Evolutionary conservation across 2,888 invertebrate species (phyloP).

Genomic region (Chydorus sphaericus): DNA sequence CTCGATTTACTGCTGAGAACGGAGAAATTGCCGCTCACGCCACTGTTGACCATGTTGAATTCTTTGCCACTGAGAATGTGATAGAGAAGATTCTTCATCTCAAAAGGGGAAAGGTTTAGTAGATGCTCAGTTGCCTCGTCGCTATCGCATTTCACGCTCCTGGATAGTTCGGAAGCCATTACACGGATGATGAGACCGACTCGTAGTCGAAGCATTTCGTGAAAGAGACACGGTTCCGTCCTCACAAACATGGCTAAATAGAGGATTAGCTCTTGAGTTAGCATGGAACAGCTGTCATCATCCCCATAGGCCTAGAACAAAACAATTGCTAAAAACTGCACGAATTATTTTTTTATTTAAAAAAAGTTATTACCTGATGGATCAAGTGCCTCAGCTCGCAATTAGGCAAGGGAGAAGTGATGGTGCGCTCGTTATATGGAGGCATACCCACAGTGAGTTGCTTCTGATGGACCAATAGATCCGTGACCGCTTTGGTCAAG

Average conservation of each 20-base stretch:
- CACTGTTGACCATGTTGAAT: constrained; percentile 73
- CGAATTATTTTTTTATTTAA: too few species aligned
- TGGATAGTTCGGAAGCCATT: constrained; percentile 92
- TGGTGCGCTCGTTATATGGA: constrained; percentile 84
- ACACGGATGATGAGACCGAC: constrained; percentile 94
- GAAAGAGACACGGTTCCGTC: constrained; percentile 91
- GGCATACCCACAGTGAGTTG: constrained; percentile 98
- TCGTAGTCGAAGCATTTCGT: constrained; percentile 88
- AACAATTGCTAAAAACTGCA: background rate
- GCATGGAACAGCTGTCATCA: constrained; percentile 94
- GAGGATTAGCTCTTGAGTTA: constrained; percentile 88
- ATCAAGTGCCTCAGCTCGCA: constrained; percentile 81
- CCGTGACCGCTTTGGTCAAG: constrained; percentile 90
- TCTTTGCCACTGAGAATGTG: constrained; percentile 98
- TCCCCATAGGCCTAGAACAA: constrained; percentile 69
- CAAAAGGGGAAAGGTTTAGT: constrained; percentile 91
- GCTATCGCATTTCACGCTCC: constrained; percentile 69
- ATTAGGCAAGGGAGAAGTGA: constrained; percentile 87
- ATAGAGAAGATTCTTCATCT: constrained; percentile 95
- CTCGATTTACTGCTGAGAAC: constrained; percentile 76
- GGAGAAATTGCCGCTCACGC: constrained; percentile 52
- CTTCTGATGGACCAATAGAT: constrained; percentile 90
- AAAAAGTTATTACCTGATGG: constrained; percentile 36
- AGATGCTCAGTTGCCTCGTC: constrained; percentile 94
- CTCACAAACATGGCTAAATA: constrained; percentile 98